Evolutionary conservation across 2,888 invertebrate genomes (phyloP), one percentile per base, ranked within the genome.

Genomic region (Eumerus sabulonum): DNA sequence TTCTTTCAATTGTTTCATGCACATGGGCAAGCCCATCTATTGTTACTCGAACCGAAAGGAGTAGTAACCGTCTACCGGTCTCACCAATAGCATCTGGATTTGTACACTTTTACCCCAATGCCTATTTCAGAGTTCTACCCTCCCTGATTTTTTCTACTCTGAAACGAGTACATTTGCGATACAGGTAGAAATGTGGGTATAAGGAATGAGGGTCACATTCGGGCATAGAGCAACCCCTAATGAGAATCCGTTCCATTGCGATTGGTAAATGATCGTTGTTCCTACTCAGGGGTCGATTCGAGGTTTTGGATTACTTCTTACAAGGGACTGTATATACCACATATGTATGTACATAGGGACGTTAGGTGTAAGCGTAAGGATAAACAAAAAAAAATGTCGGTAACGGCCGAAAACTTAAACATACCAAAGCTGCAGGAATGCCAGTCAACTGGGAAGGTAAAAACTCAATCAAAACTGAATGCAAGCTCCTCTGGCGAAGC

Each of bases 11-110:
- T 51, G 44, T 40, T 36, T 47, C 50, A 36, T 45, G 27, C 44
- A 59, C 11, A 27, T 54, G 45, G 40, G 9, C n/a, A n/a, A 16
- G 45, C 19, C 13, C 45, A 53, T 40, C 45, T 19, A 17, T 13
- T 35, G 19, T 44, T 9, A 7, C 27, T 7, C 27, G 7, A 27
- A 27, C 27, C 7, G 27, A 27, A 9, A 35, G n/a, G 59, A 13
- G n/a, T 18, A 7, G 14, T 16, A 59, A 19, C 13, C 17, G 2
- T 14, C 4, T 53, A 14, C 27, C n/a, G 42, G 7, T 36, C 35
- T 51, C 45, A 51, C 76, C 76, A 77, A 77, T 77, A 16, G 71
- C 38, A 72, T 76, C 60, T 51, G 53, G 50, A 51, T 50, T 12
- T 42, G 14, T 16, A 18, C 9, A 45, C 11, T 35, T 13, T 38